Conservation (phyloP, 2,888 invertebrate genomes). For the Halictus ligatus region DNA sequence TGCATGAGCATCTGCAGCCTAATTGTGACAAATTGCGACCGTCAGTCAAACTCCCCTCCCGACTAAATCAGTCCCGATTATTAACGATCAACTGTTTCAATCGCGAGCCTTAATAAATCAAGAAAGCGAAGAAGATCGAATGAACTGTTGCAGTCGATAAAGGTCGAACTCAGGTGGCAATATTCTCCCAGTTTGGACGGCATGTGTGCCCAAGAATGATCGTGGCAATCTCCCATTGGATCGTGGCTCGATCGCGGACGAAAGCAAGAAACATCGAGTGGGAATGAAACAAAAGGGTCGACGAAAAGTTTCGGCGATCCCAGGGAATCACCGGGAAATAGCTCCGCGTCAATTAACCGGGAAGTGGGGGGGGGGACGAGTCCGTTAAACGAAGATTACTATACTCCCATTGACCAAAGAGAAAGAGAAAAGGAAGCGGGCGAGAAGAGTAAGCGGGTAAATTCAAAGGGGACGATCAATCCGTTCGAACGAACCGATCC, state of each 20-base stretch:
- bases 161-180: background rate
- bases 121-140: background rate
- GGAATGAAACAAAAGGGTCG: background rate
- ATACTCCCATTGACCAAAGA: background rate
- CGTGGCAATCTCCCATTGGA: background rate
- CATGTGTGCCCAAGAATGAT: background rate
- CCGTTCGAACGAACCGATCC: constrained; percentile 11
- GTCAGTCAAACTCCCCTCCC: background rate
- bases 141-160: background rate
- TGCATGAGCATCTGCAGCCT: background rate
- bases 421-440: background rate
- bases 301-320: background rate
- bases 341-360: background rate
- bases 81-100: background rate
- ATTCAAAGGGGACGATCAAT: background rate
- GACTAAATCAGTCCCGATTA: background rate
- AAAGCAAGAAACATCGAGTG: constrained; percentile 1
- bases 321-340: background rate
- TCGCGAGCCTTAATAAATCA: background rate
- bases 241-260: background rate
- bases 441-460: background rate
- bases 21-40: background rate
- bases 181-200: background rate
- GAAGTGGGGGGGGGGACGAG: background rate
- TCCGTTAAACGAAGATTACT: background rate